These are phyloP conservation scores for Lymantria dispar DNA, from an alignment of 2,888 invertebrate genomes.

Conservation along the genomic window DNA sequence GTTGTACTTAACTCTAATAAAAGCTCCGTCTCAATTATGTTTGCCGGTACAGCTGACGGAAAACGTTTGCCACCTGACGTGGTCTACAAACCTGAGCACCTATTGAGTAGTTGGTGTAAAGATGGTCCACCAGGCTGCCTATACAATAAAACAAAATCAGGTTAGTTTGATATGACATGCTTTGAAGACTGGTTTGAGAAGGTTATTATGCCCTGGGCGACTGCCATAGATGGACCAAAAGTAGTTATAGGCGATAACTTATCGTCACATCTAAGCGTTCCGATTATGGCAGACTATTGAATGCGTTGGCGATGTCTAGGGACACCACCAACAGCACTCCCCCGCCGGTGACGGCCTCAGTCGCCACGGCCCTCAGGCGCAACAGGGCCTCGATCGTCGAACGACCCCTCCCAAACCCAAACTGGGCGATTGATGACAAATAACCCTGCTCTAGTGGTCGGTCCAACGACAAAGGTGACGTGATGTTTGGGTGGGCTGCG, in stretches of 20 bases:
- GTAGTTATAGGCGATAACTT: conserved; percentile 19
- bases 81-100: conserved; percentile 40
- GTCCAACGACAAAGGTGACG: too few species aligned
- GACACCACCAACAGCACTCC: too few species aligned
- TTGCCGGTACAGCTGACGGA: conserved; percentile 1
- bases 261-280: conserved; percentile 8
- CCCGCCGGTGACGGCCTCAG: too few species aligned
- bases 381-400: too few species aligned
- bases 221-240: conserved; percentile 3
- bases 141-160: conserved; percentile 40
- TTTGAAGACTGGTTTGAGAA: conserved; percentile 36
- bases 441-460: too few species aligned
- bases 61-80: conserved; percentile 2
- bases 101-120: conserved; percentile 47
- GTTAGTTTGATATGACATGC: conserved; percentile 42
- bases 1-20: conserved; percentile 4
- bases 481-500: too few species aligned
- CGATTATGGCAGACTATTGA: too few species aligned
- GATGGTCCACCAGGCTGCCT: conserved; percentile 39
- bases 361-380: too few species aligned
- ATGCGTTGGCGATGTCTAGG: too few species aligned
- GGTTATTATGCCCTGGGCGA: not conserved
- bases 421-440: too few species aligned
- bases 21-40: conserved; percentile 6
- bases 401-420: too few species aligned